Base-by-base conservation (phyloP, 2,113 vertebrate genomes). In the Alligator sinensis region DNA sequence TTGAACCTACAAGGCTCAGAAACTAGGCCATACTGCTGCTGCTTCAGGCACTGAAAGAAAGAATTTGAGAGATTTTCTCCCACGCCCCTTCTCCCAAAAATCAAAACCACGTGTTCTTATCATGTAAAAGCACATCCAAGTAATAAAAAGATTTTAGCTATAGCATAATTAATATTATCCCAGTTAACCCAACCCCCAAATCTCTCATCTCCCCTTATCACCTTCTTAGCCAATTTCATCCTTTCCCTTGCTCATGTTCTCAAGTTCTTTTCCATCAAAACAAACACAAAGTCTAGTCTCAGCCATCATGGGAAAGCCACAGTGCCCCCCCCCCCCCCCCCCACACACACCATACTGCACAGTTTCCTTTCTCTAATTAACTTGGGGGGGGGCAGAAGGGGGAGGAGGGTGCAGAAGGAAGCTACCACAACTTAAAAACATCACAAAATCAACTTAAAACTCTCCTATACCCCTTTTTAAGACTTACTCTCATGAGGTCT, bases 31-130 rank as follows among this genome's bases (percentile, higher is more conserved):
- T 91, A 95, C 82, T 93, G 86, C 82, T 93, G 86, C 88, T 95
- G 92, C 97, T 97, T 84, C 95, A 96, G 95, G 95, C 96, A 95
- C 63, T 93, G n/a, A 89, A 91, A 14, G 82, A 88, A 95, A 89
- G 92, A 93, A 96, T 96, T 96, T 95, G 61, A 94, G 93, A 95
- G 93, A 96, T 85, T 95, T 91, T 97, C 92, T 97, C 94, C 92
- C 95, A 96, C 88, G 60, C 91, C 94, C 95, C 94, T 92, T 94
- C 91, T 60, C 75, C 82, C 85, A 91, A 96, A 47, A 94, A 97
- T 95, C 85, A 97, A 96, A 97, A 95, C 91, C 95, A 96, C 95
- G 94, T 95, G 94, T 94, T 94, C 70, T 91, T 93, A 94, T 88
- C 91, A 89, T 93, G 87, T 80, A 96, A 94, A 93, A 92, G 70